phyloP scores from a whole-genome alignment of 1,140 invertebrate species.

The Anagrus nilaparvatae region DNA sequence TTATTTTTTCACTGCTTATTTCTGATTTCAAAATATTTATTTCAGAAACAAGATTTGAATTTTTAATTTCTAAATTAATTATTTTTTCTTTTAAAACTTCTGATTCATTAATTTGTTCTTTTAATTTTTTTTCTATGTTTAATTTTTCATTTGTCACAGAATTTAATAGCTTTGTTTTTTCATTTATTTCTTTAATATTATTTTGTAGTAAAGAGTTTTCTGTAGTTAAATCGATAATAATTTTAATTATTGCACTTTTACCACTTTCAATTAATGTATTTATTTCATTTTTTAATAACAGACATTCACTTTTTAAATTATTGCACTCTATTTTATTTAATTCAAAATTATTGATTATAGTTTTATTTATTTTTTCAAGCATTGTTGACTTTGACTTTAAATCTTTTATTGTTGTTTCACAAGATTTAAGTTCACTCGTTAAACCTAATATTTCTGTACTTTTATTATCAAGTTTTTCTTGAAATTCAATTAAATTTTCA shows the following conservation, averaged over 20 bases:
- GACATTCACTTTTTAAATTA: slow-evolving; percentile 19
- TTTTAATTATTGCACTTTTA: slow-evolving; percentile 7
- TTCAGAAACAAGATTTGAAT: slow-evolving; percentile 21
- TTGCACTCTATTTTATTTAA: slow-evolving; percentile 17
- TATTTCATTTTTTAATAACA: slow-evolving; percentile 16
- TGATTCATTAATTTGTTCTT: slow-evolving; percentile 30
- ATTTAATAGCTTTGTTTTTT: slow-evolving; percentile 24
- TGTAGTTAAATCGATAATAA: slow-evolving; percentile 12
- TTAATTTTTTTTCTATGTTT: slow-evolving; percentile 27
- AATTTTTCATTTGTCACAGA: slow-evolving; percentile 15
- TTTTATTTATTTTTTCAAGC: slow-evolving; percentile 21
- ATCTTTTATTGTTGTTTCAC: slow-evolving; percentile 20
- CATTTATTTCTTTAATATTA: slow-evolving; percentile 15
- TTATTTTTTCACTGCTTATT: no score
- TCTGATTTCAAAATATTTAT: slow-evolving; percentile 17
- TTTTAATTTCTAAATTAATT: slow-evolving; percentile 14
- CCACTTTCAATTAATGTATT: slow-evolving; percentile 9
- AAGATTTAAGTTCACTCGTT: slow-evolving; percentile 21
- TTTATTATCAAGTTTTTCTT: slow-evolving; percentile 23
- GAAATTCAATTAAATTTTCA: slow-evolving; percentile 10
- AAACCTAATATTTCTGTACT: slow-evolving; percentile 19
- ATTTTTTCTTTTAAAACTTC: slow-evolving; percentile 31
- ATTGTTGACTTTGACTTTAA: slow-evolving; percentile 19
- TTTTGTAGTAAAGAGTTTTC: slow-evolving; percentile 8
- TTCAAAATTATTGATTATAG: slow-evolving; percentile 22